Base-by-base conservation (phyloP, 1,140 invertebrate genomes). In the Drosophila tristis region DNA sequence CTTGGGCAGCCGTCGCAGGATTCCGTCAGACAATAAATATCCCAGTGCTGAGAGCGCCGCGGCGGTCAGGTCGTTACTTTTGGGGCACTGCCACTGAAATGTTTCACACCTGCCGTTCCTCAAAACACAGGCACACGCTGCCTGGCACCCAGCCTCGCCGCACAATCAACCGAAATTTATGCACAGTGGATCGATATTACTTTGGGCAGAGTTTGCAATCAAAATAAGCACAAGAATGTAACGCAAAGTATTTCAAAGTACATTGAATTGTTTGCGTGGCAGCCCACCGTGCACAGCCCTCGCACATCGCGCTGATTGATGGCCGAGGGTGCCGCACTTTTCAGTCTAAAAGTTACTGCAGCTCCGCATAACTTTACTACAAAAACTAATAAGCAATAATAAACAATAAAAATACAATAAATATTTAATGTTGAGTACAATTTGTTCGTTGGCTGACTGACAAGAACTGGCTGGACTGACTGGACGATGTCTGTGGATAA, bases 21-120 rank as follows among this genome's bases (percentile, higher is more conserved):
- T 76, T 68, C 73, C 55, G 56, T 76, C 68, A 76, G 74, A 76
- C 72, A 76, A 76, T 76, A 76, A 76, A 76, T 76, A 76, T 76
- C 44, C 73, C 47, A 61, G 51, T 49, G 60, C 42, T 39, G 25
- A 42, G 54, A 9, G 3, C 23, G n/a, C 43, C 55, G n/a, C 20
- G 55, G 43, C 43, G 55, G 25, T 58, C 49, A 59, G 62, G 71
- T 75, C 61, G 61, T 74, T 75, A 75, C 59, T 75, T 75, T 75
- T 31, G 49, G 39, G 72, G 51, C 71, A 74, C 53, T 74, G 71
- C 45, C 72, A 75, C 49, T 75, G 72, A 75, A 75, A 66, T 67
- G 72, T 57, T 75, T 75, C 72, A 75, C 72, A 75, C 72, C 72
- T 66, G 62, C 61, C 61, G 44, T 59, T 66, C 49, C 15, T 75